Conservation (phyloP, 1,140 invertebrate species). For the Planococcus citri region DNA sequence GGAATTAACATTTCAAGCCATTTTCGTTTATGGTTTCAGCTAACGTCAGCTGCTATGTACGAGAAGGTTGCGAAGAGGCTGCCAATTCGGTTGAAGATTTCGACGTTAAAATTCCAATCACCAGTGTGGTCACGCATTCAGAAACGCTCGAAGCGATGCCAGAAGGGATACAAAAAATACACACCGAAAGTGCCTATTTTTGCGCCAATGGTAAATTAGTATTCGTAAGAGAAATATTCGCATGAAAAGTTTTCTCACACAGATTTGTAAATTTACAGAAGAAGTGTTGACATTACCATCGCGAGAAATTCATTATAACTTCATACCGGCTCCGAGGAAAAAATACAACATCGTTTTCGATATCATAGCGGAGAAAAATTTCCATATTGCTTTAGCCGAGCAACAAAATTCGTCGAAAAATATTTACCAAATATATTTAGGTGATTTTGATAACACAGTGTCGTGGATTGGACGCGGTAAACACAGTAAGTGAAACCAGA, state of each 20-base stretch:
- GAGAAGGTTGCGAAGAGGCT: background rate
- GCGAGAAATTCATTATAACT: constrained; percentile 47
- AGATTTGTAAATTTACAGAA: constrained; percentile 35
- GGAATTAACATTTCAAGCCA: too few species aligned
- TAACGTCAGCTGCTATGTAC: background rate
- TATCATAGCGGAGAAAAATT: constrained; percentile 39
- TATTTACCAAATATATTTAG: constrained; percentile 46
- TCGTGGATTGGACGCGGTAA: constrained; percentile 47
- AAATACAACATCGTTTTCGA: constrained; percentile 44
- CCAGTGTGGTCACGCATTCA: constrained; percentile 31
- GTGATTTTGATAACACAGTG: constrained; percentile 40
- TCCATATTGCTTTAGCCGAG: constrained; percentile 43
- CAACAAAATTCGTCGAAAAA: constrained; percentile 38
- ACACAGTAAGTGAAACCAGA: constrained; percentile 39
- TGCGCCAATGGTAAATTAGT: constrained; percentile 45
- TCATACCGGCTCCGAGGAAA: constrained; percentile 45
- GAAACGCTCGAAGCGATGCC: constrained; percentile 41
- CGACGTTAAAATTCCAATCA: constrained; percentile 14
- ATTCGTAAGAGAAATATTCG: too few species aligned
- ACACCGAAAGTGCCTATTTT: constrained; percentile 51
- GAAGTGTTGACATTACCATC: constrained; percentile 46
- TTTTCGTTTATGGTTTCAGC: background rate
- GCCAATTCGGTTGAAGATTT: constrained; percentile 35
- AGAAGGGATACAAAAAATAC: constrained; percentile 43
- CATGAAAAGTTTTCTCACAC: background rate